Evolutionary conservation across 2,797 vertebrate genomes (phyloP), one percentile per base, ranked within the genome.

Genomic region (Hafferia zeledoni): DNA sequence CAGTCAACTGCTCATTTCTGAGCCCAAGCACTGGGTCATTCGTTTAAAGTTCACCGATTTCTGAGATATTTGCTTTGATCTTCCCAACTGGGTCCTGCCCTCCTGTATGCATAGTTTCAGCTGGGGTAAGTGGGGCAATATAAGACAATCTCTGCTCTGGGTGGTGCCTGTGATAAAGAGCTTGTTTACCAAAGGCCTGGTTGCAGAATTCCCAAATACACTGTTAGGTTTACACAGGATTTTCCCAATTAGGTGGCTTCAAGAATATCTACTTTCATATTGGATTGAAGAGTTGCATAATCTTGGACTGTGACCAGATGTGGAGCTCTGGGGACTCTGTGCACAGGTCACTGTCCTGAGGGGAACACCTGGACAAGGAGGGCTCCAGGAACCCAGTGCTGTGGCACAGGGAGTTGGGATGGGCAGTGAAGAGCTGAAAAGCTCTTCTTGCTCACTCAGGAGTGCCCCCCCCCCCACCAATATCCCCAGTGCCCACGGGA

Each of bases 401-500:
- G 72, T 18, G 31, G 14, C 27, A 16, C 9, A 2, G n/a, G 24
- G 8, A 27, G 8, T 2, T 1, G 20, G 20, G 10, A 20, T 11
- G 33, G 0, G 13, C 46, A 37, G 14, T 3, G 22, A 37, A 7
- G 20, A 57, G 43, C 56, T 44, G 22, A 13, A 71, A 50, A 39
- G 23, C 16, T 13, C 43, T 10, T 11, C 27, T 5, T 18, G 53
- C 47, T 47, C 22, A 2, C 50, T 9, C 25, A 47, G 27, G 30
- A 55, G 8, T 0, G 20, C 24, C 52, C 23, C 69, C 46, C 5
- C 47, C 2, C 52, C 19, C 60, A 55, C 19, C 63, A 27, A 4
- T 0, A 14, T 6, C 25, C 46, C 37, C 33, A 4, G 0, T 1
- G 39, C 49, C 39, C 27, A 5, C 1, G 8, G 4, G 22, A 74